Evolutionary conservation across 2,888 invertebrate species (phyloP).

Genomic region (Mythimna impura): DNA sequence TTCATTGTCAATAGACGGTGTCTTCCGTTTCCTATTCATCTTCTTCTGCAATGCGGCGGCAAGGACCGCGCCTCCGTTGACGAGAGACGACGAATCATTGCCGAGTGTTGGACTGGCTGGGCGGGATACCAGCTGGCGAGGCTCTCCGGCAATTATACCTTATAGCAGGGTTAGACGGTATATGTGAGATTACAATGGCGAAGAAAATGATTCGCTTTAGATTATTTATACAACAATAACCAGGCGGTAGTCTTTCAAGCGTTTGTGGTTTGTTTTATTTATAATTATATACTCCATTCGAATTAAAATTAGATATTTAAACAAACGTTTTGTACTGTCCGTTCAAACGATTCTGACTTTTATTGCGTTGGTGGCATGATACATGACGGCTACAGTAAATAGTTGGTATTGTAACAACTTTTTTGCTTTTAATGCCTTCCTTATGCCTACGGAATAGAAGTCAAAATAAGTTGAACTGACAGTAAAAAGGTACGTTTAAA

Average conservation of each 20-base stretch:
- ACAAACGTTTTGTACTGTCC: no score
- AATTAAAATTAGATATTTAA: background rate
- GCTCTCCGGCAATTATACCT: slow-evolving; percentile 75
- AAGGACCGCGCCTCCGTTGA: slow-evolving; percentile 95
- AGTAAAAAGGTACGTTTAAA: no score
- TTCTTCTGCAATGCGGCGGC: slow-evolving; percentile 96
- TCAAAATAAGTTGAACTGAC: no score
- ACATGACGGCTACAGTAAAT: no score
- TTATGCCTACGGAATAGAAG: no score
- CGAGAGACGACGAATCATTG: slow-evolving; percentile 86
- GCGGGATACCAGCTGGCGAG: slow-evolving; percentile 84
- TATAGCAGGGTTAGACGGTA: slow-evolving; percentile 20
- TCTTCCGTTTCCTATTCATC: slow-evolving; percentile 95
- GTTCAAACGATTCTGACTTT: no score
- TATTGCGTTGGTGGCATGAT: no score
- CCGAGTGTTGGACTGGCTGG: slow-evolving; percentile 85
- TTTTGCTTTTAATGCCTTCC: no score
- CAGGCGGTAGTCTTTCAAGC: background rate
- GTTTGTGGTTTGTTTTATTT: background rate
- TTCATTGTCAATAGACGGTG: slow-evolving; percentile 88
- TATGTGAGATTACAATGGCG: slow-evolving; percentile 20
- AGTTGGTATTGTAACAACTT: no score
- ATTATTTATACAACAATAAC: background rate
- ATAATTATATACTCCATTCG: no score
- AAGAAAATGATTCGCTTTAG: background rate